phyloP scores from a whole-genome alignment of 1,140 invertebrate genomes.

The Dreissena polymorpha region DNA sequence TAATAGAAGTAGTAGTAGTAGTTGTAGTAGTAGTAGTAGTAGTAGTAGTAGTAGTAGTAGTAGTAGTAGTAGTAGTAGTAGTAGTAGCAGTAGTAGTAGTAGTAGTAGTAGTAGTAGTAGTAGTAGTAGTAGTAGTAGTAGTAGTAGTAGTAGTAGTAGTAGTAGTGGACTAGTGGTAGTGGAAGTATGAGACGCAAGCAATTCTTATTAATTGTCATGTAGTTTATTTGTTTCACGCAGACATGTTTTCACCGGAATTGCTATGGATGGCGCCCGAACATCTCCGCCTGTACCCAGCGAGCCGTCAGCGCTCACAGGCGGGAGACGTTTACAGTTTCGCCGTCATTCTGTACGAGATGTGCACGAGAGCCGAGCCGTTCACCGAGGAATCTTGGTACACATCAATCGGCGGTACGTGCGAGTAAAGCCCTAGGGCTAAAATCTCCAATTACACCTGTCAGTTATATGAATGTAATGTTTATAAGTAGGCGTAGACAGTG shows the following conservation, averaged over 20 bases:
- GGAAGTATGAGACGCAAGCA: too few species aligned
- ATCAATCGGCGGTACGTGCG: background rate
- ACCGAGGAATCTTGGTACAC: constrained; percentile 79
- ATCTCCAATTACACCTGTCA: too few species aligned
- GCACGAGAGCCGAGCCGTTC: constrained; percentile 93
- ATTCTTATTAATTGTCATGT: too few species aligned
- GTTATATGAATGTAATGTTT: too few species aligned
- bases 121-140: constrained; percentile 1
- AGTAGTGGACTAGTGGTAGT: too few species aligned
- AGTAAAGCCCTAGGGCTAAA: background rate
- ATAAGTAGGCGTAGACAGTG: too few species aligned
- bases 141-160: background rate
- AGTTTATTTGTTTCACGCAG: too few species aligned
- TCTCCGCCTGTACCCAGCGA: constrained; percentile 81
- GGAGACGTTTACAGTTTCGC: constrained; percentile 97
- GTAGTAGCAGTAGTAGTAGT: constrained; percentile 44
- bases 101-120: constrained; percentile 15
- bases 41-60: constrained; percentile 4
- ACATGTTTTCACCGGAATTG: constrained; percentile 60
- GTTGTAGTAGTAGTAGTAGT: background rate
- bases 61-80: constrained; percentile 9
- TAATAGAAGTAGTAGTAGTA: constrained; percentile 19
- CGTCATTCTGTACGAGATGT: constrained; percentile 96
- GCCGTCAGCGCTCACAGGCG: constrained; percentile 87
- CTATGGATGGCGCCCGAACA: constrained; percentile 97